Conservation (phyloP, 2,797 vertebrate species). For the Pitangus sulphuratus region DNA sequence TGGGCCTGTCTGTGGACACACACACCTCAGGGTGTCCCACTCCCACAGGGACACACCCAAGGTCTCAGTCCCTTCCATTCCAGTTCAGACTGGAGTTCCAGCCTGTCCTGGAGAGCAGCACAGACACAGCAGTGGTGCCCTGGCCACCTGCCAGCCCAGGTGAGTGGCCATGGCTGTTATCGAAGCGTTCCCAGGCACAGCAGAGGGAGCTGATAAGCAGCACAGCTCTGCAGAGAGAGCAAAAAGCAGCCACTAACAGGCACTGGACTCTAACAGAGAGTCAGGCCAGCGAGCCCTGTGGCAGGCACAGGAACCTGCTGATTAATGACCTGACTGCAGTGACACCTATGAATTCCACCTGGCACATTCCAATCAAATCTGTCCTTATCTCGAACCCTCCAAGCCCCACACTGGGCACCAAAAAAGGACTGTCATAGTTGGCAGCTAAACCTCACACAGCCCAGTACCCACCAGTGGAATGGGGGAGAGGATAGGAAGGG, state of each 20-base stretch:
- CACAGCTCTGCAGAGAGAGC: neutral
- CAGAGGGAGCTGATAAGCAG: neutral
- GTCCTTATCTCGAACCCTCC: neutral
- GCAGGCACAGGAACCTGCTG: neutral
- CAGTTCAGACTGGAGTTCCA: neutral
- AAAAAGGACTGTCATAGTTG: neutral
- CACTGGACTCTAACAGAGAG: neutral
- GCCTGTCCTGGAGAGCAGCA: neutral
- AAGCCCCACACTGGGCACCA: neutral
- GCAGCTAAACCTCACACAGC: neutral
- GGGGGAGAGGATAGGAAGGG: neutral
- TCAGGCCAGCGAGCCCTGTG: neutral
- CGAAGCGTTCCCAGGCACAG: neutral
- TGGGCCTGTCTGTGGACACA: neutral
- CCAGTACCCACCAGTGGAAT: neutral
- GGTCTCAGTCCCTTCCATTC: neutral
- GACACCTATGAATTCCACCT: neutral
- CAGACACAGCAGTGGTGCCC: neutral
- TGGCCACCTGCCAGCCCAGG: neutral
- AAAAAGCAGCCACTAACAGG: neutral
- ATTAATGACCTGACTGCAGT: neutral
- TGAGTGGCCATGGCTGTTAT: neutral
- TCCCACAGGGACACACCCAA: fast-evolving
- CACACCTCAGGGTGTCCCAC: neutral
- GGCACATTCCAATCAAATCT: neutral